Base-by-base conservation (phyloP, 53 echinoderm and acorn worm species). In the Crossaster papposus region DNA sequence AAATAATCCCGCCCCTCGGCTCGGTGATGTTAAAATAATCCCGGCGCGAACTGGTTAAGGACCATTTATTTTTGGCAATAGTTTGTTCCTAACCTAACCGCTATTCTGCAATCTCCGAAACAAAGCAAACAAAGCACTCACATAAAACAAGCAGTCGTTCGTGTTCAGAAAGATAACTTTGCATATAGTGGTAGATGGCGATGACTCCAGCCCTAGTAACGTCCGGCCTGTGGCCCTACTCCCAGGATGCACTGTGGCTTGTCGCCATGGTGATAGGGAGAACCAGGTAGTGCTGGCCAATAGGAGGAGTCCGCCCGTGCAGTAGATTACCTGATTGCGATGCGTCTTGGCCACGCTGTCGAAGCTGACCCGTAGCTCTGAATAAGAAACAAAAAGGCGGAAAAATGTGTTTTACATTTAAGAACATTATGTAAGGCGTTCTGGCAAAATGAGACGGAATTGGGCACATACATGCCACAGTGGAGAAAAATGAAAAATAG, bases 211-310 rank as follows among this genome's bases (percentile, higher is more conserved):
- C 7, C 81, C 24, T 13, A 93, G 85, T 30, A 93, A 72, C 22
- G 88, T 72, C 37, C 93, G 63, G 14, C 93, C 93, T 8, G 51
- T 36, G 18, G 70, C 30, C 65, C 63, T 23, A 51, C 91, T 86
- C 65, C 79, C 70, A 70, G 37, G 37, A 64, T 83, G 65, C 72
- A 76, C 44, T 64, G 65, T 51, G 26, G 70, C 54, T 62, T 89
- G 93, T 90, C 86, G 90, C 90, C 91, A 96, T 86, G 96, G 91
- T 68, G 89, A 84, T 71, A 92, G 79, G 1, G 93, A 82, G 29
- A 93, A 76, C 72, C 87, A 87, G 26, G 35, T 87, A 36, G 85
- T 64, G 64, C 74, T 85, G 54, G 81, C 74, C 32, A 89, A 55
- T 30, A 95, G 74, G 74, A 93, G 62, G 23, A 90, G 79, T 20